Percentiles rank a stretch among this genome's conserved stretches.
Conservation (phyloP, 2,113 vertebrate genomes). For the Podiceps cristatus region DNA sequence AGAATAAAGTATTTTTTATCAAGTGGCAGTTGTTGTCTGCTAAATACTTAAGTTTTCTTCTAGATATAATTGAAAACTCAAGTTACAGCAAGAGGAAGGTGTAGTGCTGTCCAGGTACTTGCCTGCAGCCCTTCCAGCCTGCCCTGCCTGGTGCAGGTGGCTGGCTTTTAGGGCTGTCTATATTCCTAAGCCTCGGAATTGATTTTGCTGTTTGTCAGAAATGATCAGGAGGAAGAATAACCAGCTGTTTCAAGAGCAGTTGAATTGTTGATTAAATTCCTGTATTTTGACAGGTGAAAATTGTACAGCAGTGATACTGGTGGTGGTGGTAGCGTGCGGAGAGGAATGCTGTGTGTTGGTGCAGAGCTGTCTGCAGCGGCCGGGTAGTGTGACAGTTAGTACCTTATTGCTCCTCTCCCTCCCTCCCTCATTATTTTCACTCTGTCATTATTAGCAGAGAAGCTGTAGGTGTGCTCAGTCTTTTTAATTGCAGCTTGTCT, state of each 20-base stretch:
- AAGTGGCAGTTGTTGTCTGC: not conserved
- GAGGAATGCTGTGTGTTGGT: not conserved
- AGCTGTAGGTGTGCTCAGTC: slow-evolving; percentile 50
- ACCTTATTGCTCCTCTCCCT: not conserved
- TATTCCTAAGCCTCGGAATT: not conserved
- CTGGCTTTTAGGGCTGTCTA: not conserved
- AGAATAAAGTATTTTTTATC: not conserved
- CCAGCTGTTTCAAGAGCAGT: not conserved
- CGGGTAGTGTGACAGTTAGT: not conserved
- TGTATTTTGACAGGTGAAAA: not conserved
- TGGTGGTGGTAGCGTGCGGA: fast-evolving
- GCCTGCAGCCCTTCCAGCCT: not conserved
- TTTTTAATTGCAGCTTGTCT: slow-evolving; percentile 56
- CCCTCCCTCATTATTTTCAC: not conserved
- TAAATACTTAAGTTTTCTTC: not conserved
- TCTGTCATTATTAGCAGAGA: not conserved
- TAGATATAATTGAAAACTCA: not conserved
- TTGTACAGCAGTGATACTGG: not conserved
- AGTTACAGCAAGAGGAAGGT: fast-evolving
- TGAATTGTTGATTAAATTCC: not conserved
- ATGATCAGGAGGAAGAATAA: not conserved
- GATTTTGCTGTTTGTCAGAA: not conserved
- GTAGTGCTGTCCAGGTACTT: fast-evolving
- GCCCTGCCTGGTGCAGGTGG: not conserved
- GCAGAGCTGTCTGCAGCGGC: not conserved